Conservation (phyloP, 2,797 vertebrate genomes). For the Sitta carolinensis region DNA sequence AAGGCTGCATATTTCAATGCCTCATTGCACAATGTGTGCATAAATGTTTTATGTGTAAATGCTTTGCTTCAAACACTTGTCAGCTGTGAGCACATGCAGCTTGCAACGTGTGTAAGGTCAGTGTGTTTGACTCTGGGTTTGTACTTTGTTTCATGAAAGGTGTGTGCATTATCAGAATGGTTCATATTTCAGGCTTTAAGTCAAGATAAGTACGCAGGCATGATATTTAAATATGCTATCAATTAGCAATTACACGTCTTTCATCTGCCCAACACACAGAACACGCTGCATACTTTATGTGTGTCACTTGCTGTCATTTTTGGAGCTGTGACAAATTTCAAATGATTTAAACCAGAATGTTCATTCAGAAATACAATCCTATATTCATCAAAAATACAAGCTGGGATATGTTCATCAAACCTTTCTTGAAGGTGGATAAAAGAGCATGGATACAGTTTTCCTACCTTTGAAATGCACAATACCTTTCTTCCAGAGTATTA, state of each 20-base stretch:
- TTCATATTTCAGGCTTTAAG: not conserved
- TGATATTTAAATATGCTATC: not conserved
- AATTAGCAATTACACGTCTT: not conserved
- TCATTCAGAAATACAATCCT: not conserved
- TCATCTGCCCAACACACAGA: not conserved
- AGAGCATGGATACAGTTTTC: not conserved
- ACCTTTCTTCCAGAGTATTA: not conserved
- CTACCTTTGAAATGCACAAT: not conserved
- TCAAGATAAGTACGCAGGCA: not conserved
- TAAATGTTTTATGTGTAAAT: not conserved
- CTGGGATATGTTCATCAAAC: not conserved
- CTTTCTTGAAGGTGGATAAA: not conserved
- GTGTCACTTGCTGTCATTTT: not conserved
- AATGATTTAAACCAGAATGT: not conserved
- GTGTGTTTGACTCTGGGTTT: not conserved
- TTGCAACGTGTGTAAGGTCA: not conserved
- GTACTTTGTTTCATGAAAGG: not conserved
- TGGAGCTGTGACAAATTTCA: not conserved
- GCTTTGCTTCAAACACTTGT: not conserved
- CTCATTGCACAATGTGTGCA: not conserved
- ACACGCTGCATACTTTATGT: fast-evolving
- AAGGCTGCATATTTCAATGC: not conserved
- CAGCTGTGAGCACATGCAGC: not conserved
- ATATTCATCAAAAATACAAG: not conserved
- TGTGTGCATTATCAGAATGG: not conserved